Percentiles rank a stretch among this genome's conserved stretches.
These are phyloP conservation scores for Molanna angustata DNA, from an alignment of 2,888 invertebrate genomes.

Conservation along the genomic window DNA sequence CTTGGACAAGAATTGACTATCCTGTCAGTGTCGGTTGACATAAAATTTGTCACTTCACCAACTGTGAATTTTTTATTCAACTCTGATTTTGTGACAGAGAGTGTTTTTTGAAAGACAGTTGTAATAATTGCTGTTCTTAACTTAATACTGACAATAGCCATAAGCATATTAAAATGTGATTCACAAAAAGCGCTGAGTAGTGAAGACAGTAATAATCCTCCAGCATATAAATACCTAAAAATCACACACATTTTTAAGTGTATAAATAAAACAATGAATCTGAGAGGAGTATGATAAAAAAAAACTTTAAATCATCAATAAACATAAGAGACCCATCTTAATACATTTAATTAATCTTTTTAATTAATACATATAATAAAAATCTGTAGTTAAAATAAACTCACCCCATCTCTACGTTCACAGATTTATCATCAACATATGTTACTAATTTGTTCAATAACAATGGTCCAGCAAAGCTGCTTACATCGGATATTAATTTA, in stretches of 20 bases:
- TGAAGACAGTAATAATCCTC: conserved; percentile 52
- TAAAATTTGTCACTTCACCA: conserved; percentile 93
- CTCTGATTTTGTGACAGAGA: conserved; percentile 50
- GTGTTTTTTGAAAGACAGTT: conserved; percentile 67
- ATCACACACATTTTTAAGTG: background rate
- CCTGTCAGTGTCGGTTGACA: conserved; percentile 95
- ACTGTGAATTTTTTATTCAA: conserved; percentile 53
- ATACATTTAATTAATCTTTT: conserved; percentile 1
- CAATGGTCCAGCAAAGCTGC: conserved; percentile 87
- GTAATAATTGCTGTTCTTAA: conserved; percentile 84
- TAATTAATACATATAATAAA: background rate
- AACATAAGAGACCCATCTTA: background rate
- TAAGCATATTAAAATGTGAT: conserved; percentile 86
- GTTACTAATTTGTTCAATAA: conserved; percentile 78
- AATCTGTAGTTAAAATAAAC: conserved; percentile 24
- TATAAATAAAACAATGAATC: too few relatives aligned
- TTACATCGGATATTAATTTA: conserved; percentile 77
- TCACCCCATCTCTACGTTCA: conserved; percentile 66
- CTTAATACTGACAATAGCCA: conserved; percentile 80
- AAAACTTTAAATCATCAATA: too few relatives aligned
- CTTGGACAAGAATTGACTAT: conserved; percentile 94
- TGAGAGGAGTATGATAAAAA: too few relatives aligned
- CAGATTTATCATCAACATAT: conserved; percentile 71
- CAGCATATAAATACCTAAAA: conserved; percentile 49
- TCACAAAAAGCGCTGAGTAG: conserved; percentile 65